phyloP scores from a whole-genome alignment of 2,797 vertebrate genomes.

The Antrozous pallidus region DNA sequence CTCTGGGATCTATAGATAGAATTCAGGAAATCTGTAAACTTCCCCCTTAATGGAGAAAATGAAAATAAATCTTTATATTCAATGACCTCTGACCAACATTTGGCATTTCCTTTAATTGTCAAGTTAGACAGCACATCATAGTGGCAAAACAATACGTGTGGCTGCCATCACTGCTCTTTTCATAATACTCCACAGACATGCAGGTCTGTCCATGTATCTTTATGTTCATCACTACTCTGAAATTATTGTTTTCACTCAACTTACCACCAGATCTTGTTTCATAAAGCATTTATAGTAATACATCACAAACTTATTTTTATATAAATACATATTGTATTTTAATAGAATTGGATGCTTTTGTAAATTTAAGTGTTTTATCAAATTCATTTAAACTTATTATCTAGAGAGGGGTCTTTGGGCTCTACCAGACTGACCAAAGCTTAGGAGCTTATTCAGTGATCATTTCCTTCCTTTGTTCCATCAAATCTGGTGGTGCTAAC shows the following conservation, averaged over 20 bases:
- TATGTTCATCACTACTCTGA: no score
- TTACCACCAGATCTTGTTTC: background rate
- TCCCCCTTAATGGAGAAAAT: background rate
- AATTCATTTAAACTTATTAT: background rate
- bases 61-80: background rate
- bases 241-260: background rate
- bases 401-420: background rate
- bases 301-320: background rate
- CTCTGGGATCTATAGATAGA: background rate
- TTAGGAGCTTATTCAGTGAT: background rate
- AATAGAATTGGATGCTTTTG: background rate
- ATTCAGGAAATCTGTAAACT: background rate
- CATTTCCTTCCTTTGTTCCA: background rate
- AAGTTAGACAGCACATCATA: background rate
- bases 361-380: background rate
- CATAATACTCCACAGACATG: background rate
- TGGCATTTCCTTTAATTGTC: background rate
- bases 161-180: background rate
- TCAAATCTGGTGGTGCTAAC: background rate
- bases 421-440: background rate
- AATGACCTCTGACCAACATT: background rate
- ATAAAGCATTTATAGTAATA: background rate
- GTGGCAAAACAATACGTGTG: background rate
- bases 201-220: no score
- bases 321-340: background rate